Conservation (phyloP, 2,888 invertebrate species). For the Neoscelio sp. region DNA sequence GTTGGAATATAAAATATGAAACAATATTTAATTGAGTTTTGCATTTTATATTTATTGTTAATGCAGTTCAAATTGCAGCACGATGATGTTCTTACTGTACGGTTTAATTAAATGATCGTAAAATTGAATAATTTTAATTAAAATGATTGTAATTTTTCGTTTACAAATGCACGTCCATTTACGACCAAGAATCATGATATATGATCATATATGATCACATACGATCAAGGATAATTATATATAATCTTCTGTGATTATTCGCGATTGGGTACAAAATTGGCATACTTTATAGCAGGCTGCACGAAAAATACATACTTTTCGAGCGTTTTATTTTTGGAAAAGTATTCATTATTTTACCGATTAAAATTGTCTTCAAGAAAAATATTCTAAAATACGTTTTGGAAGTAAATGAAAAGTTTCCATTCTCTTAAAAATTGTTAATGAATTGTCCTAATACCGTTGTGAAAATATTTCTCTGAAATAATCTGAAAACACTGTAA, state of each 20-base stretch:
- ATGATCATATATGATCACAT: conserved; percentile 46
- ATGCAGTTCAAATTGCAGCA: too few species aligned
- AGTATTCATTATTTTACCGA: conserved; percentile 11
- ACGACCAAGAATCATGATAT: conserved; percentile 10
- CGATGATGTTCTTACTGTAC: too few species aligned
- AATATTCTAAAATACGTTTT: too few species aligned
- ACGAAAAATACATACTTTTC: conserved; percentile 39
- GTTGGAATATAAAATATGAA: too few species aligned
- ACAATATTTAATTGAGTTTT: too few species aligned
- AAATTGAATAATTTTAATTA: conserved; percentile 14
- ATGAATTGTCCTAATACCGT: too few species aligned
- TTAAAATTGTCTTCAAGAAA: conserved; percentile 5
- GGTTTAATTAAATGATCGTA: too few species aligned
- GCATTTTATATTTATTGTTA: too few species aligned
- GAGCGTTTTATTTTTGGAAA: conserved; percentile 3
- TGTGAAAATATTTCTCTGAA: too few species aligned
- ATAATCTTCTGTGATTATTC: conserved; percentile 44
- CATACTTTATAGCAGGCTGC: conserved; percentile 17
- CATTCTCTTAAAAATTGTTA: too few species aligned
- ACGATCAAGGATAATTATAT: conserved; percentile 51
- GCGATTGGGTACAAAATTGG: conserved; percentile 46
- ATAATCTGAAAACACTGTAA: too few species aligned
- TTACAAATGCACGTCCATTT: conserved; percentile 25
- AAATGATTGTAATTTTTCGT: conserved; percentile 27
- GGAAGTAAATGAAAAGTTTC: too few species aligned